These are phyloP conservation scores for Pycnomerus fuliginosus DNA, from an alignment of 2,888 invertebrate genomes.

Conservation along the genomic window DNA sequence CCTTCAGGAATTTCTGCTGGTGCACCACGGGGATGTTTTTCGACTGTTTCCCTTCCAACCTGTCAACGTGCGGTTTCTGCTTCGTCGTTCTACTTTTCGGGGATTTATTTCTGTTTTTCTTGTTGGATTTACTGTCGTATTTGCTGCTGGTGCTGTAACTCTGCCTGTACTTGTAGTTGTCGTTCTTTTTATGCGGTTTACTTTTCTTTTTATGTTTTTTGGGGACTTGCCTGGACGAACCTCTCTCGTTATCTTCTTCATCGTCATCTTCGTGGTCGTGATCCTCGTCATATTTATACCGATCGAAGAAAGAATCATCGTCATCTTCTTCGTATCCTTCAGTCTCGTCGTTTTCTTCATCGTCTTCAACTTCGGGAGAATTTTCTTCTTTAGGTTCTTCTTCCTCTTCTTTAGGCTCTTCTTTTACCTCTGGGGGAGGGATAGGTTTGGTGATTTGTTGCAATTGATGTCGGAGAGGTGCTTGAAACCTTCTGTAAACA, in stretches of 20 bases:
- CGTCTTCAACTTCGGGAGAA: conserved; percentile 24
- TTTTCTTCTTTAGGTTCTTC: conserved; percentile 20
- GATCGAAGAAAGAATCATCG: conserved; percentile 25
- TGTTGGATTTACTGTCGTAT: conserved; percentile 15
- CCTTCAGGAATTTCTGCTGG: conserved; percentile 39
- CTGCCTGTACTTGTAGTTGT: conserved; percentile 28
- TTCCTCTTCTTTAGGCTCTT: conserved; percentile 25
- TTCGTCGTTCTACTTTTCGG: conserved; percentile 9
- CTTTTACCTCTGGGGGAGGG: conserved; percentile 10
- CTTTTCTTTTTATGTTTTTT: conserved; percentile 24
- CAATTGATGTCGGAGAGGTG: conserved; percentile 27
- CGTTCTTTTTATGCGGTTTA: conserved; percentile 23
- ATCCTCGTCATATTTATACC: conserved; percentile 29
- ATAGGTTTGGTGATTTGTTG: conserved; percentile 34
- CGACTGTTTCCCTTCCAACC: conserved; percentile 35
- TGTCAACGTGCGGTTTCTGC: conserved; percentile 25
- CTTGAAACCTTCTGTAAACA: conserved; percentile 29
- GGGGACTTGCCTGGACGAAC: conserved; percentile 26
- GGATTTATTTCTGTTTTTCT: not conserved
- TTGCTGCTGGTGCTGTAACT: conserved; percentile 27
- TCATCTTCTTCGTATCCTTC: conserved; percentile 19
- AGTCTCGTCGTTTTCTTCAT: conserved; percentile 18
- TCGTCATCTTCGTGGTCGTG: conserved; percentile 24
- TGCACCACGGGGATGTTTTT: conserved; percentile 38
- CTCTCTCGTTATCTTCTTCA: conserved; percentile 30